A percentile compares a stretch with the other conserved stretches of the same genome.
These are phyloP conservation scores for Oryzias dopingdopingensis DNA, from an alignment of 2,797 vertebrate species.

Conservation along the genomic window DNA sequence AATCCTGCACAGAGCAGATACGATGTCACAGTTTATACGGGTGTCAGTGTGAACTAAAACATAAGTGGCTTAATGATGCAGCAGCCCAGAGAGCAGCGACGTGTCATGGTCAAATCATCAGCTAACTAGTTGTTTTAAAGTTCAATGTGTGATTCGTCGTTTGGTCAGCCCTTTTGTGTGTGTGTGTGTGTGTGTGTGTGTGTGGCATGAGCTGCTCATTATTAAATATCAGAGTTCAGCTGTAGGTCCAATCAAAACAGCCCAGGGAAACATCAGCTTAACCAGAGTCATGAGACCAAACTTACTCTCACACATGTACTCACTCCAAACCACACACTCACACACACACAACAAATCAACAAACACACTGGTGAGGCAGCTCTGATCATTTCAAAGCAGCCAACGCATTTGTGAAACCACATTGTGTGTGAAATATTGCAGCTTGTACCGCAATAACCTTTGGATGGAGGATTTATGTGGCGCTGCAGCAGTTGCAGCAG, in stretches of 20 bases:
- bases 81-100: slow-evolving; percentile 16
- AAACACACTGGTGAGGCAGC: not conserved
- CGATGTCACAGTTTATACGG: slow-evolving; percentile 27
- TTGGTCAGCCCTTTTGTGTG: slow-evolving; percentile 1
- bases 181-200: slow-evolving; percentile 21
- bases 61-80: slow-evolving; percentile 40
- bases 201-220: slow-evolving; percentile 51
- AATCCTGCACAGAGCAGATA: slow-evolving; percentile 21
- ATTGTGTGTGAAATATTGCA: not conserved
- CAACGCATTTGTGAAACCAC: not conserved
- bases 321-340: not conserved
- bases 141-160: slow-evolving; percentile 29
- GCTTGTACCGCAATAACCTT: too few species aligned
- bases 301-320: slow-evolving; percentile 16
- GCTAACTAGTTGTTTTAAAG: slow-evolving; percentile 54
- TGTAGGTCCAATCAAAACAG: slow-evolving; percentile 65
- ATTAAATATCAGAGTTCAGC: slow-evolving; percentile 74
- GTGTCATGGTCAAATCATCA: slow-evolving; percentile 46
- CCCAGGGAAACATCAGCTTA: slow-evolving; percentile 57
- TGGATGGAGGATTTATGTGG: not conserved
- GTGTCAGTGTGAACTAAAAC: slow-evolving; percentile 45
- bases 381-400: slow-evolving; percentile 1
- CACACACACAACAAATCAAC: slow-evolving; percentile 1
- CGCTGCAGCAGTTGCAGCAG: too few species aligned
- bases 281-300: slow-evolving; percentile 62